Evolutionary conservation across 1,140 invertebrate species (phyloP).

Genomic region (Leguminivora glycinivorella): DNA sequence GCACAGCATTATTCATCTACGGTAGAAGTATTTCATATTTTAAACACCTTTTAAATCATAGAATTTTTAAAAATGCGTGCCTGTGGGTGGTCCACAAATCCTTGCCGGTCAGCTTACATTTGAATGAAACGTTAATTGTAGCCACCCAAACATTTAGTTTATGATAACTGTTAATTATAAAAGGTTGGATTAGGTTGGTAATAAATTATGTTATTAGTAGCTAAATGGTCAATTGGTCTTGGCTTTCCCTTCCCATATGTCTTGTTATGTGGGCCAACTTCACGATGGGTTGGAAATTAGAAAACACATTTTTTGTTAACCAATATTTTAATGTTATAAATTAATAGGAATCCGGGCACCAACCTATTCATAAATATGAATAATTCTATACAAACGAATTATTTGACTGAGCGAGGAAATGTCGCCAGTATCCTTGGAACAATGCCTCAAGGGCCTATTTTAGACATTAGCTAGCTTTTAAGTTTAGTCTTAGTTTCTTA

Average conservation of each 20-base stretch:
- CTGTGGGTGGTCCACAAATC: conserved; percentile 9
- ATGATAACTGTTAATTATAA: conserved; percentile 11
- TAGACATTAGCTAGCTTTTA: no score
- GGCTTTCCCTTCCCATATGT: background rate
- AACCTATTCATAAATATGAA: no score
- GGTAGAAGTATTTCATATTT: background rate
- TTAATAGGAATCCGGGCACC: no score
- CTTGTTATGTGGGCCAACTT: background rate
- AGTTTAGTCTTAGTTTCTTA: no score
- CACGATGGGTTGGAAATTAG: background rate
- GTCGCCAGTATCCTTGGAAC: no score
- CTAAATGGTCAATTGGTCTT: background rate
- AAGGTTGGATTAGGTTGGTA: background rate
- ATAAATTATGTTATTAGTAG: conserved; percentile 9
- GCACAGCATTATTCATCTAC: no score
- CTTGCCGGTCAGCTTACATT: background rate
- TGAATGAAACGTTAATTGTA: background rate
- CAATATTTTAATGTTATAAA: no score
- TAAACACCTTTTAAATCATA: background rate
- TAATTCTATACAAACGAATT: no score
- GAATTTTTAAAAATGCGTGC: background rate
- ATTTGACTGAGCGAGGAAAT: no score
- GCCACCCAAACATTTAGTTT: background rate
- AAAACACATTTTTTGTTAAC: no score
- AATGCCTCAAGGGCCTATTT: no score